Evolutionary conservation across 2,113 vertebrate species (phyloP).

Genomic region (Mastomys coucha): DNA sequence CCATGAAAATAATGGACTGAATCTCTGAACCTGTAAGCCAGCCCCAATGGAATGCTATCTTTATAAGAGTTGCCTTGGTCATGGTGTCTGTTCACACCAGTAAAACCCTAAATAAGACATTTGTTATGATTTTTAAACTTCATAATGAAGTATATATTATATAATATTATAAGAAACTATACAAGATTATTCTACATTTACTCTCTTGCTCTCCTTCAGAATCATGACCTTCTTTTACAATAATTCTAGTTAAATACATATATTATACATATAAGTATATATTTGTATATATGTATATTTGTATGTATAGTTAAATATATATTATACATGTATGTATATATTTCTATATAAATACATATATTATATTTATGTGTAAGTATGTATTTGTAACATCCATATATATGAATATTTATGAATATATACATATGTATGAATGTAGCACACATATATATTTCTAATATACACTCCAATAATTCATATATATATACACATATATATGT

Average conservation of each 20-base stretch:
- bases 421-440: neutral
- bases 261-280: rapidly evolving
- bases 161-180: neutral
- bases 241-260: neutral
- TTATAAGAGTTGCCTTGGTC: too few species aligned
- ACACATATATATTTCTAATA: too few species aligned
- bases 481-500: neutral
- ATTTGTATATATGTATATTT: neutral
- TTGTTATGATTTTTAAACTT: neutral
- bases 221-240: neutral
- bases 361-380: neutral
- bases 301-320: neutral
- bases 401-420: too few species aligned
- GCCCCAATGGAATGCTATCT: too few species aligned
- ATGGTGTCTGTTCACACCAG: too few species aligned
- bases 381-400: neutral
- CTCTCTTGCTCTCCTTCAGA: neutral
- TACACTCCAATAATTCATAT: too few species aligned
- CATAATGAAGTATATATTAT: neutral
- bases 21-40: too few species aligned
- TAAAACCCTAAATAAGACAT: too few species aligned
- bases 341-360: neutral
- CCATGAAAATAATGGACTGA: too few species aligned
- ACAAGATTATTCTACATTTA: neutral
- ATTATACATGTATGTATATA: neutral